These are phyloP conservation scores for Eupithecia exiguata DNA, from an alignment of 2,888 invertebrate genomes.

Conservation along the genomic window DNA sequence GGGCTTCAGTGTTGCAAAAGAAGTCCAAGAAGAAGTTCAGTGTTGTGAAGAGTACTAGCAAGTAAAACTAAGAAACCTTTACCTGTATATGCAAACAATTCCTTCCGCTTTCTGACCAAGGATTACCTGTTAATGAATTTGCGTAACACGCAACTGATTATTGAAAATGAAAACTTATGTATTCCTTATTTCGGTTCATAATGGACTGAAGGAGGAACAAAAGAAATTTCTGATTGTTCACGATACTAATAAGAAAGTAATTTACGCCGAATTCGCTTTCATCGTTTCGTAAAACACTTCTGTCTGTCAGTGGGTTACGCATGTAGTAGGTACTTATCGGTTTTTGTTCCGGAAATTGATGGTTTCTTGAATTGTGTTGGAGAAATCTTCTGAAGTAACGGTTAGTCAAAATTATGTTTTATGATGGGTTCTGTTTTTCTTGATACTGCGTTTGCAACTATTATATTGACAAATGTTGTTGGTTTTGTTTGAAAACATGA, in stretches of 20 bases:
- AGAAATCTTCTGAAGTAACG: not conserved
- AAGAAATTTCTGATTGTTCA: slow-evolving; percentile 16
- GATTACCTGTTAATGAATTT: slow-evolving; percentile 18
- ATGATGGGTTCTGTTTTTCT: not conserved
- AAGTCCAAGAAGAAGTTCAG: too few species aligned
- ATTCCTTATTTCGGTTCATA: not conserved
- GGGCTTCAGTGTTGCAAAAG: too few species aligned
- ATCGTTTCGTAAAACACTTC: slow-evolving; percentile 25
- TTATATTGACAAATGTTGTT: not conserved
- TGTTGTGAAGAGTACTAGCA: too few species aligned
- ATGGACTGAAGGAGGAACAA: slow-evolving; percentile 8
- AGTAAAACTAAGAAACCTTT: slow-evolving; percentile 21
- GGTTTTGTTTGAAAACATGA: not conserved
- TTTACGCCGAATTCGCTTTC: slow-evolving; percentile 32
- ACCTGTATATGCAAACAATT: slow-evolving; percentile 26
- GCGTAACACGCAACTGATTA: not conserved
- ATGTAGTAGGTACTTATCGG: not conserved
- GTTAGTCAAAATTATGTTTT: not conserved
- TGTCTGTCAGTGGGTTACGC: slow-evolving; percentile 21
- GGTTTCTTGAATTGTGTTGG: not conserved
- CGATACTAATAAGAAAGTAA: slow-evolving; percentile 27
- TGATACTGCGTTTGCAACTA: not conserved
- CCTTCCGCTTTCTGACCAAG: slow-evolving; percentile 35
- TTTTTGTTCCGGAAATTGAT: slow-evolving; percentile 7
- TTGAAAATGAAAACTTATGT: not conserved